A percentile compares a stretch with the other conserved stretches of the same genome.
These are phyloP conservation scores for Peromyscus leucopus DNA, from an alignment of 2,113 vertebrate genomes.

Conservation along the genomic window DNA sequence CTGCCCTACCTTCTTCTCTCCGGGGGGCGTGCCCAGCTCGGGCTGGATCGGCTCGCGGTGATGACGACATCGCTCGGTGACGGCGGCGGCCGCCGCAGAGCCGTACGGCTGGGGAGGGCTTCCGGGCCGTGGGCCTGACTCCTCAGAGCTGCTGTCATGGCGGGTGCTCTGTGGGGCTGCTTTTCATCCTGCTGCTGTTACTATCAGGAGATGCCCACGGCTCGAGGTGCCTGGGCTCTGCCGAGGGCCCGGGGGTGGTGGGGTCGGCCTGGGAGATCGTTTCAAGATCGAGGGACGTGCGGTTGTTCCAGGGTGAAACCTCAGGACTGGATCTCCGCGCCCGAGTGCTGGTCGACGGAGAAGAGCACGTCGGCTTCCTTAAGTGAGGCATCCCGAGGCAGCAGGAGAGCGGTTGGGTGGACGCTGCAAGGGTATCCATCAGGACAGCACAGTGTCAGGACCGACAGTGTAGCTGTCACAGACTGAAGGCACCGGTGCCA, in stretches of 20 bases:
- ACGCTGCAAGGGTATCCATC: background rate
- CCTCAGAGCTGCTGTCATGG: conserved; percentile 78
- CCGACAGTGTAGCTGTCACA: background rate
- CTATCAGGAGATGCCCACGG: conserved; percentile 78
- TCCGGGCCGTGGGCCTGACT: conserved; percentile 1
- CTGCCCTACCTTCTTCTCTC: too few species aligned
- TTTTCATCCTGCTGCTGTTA: conserved; percentile 49
- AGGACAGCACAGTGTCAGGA: conserved; percentile 37
- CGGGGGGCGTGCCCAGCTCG: too few species aligned
- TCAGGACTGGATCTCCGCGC: conserved; percentile 96
- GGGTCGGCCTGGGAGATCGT: conserved; percentile 87
- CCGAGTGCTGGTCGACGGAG: conserved; percentile 94
- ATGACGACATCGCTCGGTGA: conserved; percentile 62
- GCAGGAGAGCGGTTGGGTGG: conserved; percentile 25
- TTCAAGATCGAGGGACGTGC: conserved; percentile 97
- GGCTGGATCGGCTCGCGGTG: background rate
- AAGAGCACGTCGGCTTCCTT: conserved; percentile 95
- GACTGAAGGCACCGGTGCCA: background rate
- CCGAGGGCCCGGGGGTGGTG: conserved; percentile 69
- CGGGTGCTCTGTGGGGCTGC: conserved; percentile 64
- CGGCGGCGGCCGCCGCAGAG: background rate
- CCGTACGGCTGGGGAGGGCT: background rate
- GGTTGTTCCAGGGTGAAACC: conserved; percentile 93
- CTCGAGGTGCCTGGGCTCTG: conserved; percentile 72
- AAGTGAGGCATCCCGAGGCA: conserved; percentile 88